Conservation (phyloP, 2,888 invertebrate genomes). For the Oscheius sp. region DNA sequence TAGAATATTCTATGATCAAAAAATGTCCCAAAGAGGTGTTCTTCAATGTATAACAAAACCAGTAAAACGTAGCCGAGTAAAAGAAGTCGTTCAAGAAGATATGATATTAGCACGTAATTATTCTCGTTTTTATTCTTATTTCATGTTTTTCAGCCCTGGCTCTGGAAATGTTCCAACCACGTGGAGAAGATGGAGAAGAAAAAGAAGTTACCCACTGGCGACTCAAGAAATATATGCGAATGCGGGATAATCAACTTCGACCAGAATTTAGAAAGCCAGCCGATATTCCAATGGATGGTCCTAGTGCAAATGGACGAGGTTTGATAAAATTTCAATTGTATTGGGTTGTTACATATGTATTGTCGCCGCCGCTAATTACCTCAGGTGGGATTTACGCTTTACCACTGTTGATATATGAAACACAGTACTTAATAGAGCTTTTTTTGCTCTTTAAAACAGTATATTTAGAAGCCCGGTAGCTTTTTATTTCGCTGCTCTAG, state of each 20-base stretch:
- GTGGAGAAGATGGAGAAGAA: conserved; percentile 75
- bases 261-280: conserved; percentile 76
- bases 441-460: too few relatives aligned
- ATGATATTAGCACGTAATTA: conserved; percentile 91
- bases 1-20: conserved; percentile 86
- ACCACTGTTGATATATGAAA: too few relatives aligned
- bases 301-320: conserved; percentile 73
- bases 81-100: conserved; percentile 88
- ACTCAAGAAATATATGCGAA: conserved; percentile 66
- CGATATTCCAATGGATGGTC: conserved; percentile 77
- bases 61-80: conserved; percentile 73
- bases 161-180: conserved; percentile 89
- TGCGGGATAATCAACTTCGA: conserved; percentile 73
- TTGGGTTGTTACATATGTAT: too few relatives aligned
- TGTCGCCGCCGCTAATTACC: too few relatives aligned
- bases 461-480: too few relatives aligned
- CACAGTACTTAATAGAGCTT: too few relatives aligned
- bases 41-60: conserved; percentile 83
- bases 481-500: too few relatives aligned
- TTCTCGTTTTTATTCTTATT: too few relatives aligned
- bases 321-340: not conserved
- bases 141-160: conserved; percentile 80
- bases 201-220: conserved; percentile 71
- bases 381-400: too few relatives aligned
- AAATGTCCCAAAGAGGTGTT: conserved; percentile 86